phyloP scores from a whole-genome alignment of 1,140 invertebrate species.

The Calephelis nemesis region DNA sequence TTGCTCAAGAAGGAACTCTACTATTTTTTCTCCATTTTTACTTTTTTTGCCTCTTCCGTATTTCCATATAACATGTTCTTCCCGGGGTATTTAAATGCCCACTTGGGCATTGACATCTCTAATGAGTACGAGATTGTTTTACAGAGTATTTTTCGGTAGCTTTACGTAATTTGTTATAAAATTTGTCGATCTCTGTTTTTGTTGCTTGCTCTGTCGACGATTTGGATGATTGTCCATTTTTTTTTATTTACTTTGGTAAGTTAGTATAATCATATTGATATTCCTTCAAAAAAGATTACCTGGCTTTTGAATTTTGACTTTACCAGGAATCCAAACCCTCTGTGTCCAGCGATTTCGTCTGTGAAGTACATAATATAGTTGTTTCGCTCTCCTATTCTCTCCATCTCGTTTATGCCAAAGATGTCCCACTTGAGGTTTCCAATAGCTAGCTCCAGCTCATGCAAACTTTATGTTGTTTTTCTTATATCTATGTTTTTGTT shows the following conservation, averaged over 20 bases:
- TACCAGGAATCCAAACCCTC: constrained; percentile 5
- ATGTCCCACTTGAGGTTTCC: constrained; percentile 1
- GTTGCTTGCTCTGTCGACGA: constrained; percentile 20
- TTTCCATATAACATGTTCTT: constrained; percentile 21
- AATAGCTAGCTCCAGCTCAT: constrained; percentile 1
- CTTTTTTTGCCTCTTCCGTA: constrained; percentile 36
- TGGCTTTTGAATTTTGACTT: constrained; percentile 6
- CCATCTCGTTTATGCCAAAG: constrained; percentile 6
- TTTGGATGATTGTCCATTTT: constrained; percentile 19
- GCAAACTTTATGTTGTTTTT: constrained; percentile 14
- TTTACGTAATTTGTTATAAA: constrained; percentile 12
- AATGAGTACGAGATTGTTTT: constrained; percentile 18
- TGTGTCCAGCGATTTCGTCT: constrained; percentile 5
- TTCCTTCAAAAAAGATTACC: not conserved
- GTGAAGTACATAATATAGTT: constrained; percentile 2
- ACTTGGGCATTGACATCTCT: constrained; percentile 18
- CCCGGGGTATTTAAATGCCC: not conserved
- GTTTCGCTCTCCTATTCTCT: not conserved
- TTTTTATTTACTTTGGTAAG: constrained; percentile 21
- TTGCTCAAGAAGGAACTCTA: constrained; percentile 26
- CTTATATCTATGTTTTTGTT: constrained; percentile 1
- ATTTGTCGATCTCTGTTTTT: constrained; percentile 13
- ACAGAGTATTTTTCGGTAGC: constrained; percentile 8
- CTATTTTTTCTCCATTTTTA: constrained; percentile 36
- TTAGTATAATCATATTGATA: not conserved